These are phyloP conservation scores for Ametastegia equiseti DNA, from an alignment of 2,888 invertebrate species.

Conservation along the genomic window DNA sequence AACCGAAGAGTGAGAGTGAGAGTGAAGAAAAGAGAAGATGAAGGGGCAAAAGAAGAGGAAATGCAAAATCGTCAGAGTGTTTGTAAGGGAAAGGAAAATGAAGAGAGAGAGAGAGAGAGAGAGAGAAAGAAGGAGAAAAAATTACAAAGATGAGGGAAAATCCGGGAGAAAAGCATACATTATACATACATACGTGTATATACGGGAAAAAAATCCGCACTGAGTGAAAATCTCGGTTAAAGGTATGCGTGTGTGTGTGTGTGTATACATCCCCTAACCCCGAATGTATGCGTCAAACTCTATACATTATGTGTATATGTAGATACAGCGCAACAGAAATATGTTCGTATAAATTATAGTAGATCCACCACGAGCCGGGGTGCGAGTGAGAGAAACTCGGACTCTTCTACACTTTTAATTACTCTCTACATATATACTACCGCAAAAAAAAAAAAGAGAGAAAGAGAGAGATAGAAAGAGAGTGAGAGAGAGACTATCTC, in stretches of 20 bases:
- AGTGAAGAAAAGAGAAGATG: neutral
- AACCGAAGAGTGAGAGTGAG: too few relatives aligned
- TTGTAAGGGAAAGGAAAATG: neutral
- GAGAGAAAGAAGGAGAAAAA: neutral
- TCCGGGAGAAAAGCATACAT: neutral
- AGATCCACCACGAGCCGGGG: neutral
- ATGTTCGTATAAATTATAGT: conserved; percentile 23
- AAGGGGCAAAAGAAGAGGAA: neutral
- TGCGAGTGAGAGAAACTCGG: neutral
- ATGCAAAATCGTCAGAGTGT: neutral
- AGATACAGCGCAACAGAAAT: conserved; percentile 22
- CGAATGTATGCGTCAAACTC: neutral
- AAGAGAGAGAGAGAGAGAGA: neutral
- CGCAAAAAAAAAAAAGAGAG: too few relatives aligned
- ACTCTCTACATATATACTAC: too few relatives aligned
- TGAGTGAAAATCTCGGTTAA: neutral
- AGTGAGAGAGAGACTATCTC: neutral
- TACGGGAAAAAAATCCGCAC: too few relatives aligned
- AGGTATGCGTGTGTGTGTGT: neutral
- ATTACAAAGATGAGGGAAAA: neutral
- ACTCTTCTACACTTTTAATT: conserved; percentile 45
- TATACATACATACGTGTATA: neutral
- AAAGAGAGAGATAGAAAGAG: too few relatives aligned
- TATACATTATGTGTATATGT: too few relatives aligned
- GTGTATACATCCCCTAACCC: neutral